Conservation (phyloP, 53 echinoderm and acorn worm genomes). For the Arbacia lixula region DNA sequence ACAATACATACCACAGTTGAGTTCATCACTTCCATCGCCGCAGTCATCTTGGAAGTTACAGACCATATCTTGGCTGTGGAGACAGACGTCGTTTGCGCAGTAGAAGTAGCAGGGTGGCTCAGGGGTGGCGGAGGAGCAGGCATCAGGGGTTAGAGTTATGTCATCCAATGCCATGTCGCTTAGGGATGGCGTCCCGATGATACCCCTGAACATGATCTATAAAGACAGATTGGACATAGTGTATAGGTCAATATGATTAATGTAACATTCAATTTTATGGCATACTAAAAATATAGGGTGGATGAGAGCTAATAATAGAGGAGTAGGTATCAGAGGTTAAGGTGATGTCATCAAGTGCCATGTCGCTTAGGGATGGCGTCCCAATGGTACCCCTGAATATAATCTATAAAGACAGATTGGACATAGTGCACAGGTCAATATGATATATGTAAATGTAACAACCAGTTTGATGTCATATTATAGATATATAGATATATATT, state of each 20-base stretch:
- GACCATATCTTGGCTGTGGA: constrained; percentile 49
- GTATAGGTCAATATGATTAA: no score
- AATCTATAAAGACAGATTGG: neutral
- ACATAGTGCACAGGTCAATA: no score
- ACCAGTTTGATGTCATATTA: no score
- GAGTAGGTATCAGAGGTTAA: no score
- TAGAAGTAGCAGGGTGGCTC: constrained; percentile 69
- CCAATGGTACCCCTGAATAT: neutral
- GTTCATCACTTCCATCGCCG: constrained; percentile 81
- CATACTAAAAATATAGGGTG: no score
- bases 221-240: neutral
- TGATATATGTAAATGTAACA: no score
- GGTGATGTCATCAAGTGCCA: no score
- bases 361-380: neutral
- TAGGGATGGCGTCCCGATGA: constrained; percentile 51
- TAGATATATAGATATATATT: no score
- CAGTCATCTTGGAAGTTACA: constrained; percentile 91
- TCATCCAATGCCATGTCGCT: constrained; percentile 92
- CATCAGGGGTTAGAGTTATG: constrained; percentile 68
- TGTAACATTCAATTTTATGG: no score
- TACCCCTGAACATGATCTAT: constrained; percentile 50
- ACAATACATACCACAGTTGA: constrained; percentile 67
- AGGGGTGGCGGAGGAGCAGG: constrained; percentile 68
- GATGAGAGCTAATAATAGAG: no score
- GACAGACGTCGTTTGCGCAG: constrained; percentile 72